These are phyloP conservation scores for Morpho deidamia DNA, from an alignment of 2,888 invertebrate genomes.

Conservation along the genomic window DNA sequence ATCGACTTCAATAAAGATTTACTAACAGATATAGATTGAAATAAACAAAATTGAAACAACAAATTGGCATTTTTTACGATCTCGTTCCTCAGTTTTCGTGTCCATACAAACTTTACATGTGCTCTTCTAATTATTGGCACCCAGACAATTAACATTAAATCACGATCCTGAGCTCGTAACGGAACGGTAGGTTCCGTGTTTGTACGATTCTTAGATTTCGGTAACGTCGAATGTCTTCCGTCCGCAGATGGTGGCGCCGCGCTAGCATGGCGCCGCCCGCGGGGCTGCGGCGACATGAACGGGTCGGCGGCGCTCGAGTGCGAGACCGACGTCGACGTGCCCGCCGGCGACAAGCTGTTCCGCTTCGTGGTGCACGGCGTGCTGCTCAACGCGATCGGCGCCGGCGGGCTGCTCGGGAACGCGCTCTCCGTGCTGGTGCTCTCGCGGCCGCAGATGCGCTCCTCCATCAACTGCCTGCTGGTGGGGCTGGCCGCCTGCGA, in stretches of 20 bases:
- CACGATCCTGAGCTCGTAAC: too few relatives aligned
- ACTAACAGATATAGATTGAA: too few relatives aligned
- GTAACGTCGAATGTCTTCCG: background rate
- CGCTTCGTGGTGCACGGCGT: constrained; percentile 91
- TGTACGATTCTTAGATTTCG: too few relatives aligned
- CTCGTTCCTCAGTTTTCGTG: too few relatives aligned
- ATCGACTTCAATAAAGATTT: too few relatives aligned
- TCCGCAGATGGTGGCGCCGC: background rate
- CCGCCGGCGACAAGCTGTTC: constrained; percentile 77
- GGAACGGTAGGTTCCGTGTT: too few relatives aligned
- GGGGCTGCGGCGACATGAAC: constrained; percentile 34
- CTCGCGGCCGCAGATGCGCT: constrained; percentile 95
- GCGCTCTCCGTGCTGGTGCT: constrained; percentile 93
- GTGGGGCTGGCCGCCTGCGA: constrained; percentile 96
- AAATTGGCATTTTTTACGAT: too few relatives aligned
- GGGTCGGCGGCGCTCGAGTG: constrained; percentile 41
- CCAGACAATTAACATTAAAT: too few relatives aligned
- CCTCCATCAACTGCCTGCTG: constrained; percentile 95
- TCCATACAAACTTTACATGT: too few relatives aligned
- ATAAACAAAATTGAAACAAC: too few relatives aligned
- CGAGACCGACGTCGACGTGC: constrained; percentile 58
- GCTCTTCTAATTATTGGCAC: too few relatives aligned
- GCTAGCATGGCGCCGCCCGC: background rate
- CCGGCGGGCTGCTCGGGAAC: constrained; percentile 93
- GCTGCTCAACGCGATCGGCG: constrained; percentile 87